These are phyloP conservation scores for Gymnoscopelus braueri DNA, from an alignment of 2,797 vertebrate species.

Conservation along the genomic window DNA sequence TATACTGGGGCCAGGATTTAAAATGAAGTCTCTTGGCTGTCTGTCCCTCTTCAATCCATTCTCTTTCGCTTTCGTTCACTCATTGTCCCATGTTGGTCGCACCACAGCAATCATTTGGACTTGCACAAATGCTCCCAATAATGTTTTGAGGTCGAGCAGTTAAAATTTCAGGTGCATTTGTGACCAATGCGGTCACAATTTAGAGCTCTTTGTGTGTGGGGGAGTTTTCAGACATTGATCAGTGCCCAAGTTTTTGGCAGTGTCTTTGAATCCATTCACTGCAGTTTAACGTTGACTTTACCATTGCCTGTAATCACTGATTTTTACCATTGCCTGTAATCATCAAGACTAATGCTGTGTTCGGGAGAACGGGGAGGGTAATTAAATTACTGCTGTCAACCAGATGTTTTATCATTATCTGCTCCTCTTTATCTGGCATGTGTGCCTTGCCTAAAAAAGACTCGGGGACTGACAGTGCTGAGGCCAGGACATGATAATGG, in stretches of 20 bases:
- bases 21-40: no score
- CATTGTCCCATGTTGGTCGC: no score
- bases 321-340: slow-evolving; percentile 43
- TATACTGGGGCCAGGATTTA: no score
- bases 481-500: slow-evolving; percentile 41
- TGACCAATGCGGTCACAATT: no score
- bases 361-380: slow-evolving; percentile 25
- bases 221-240: slow-evolving; percentile 9
- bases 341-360: slow-evolving; percentile 36
- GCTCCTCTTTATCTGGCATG: slow-evolving; percentile 4
- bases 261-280: slow-evolving; percentile 22
- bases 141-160: no score
- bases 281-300: slow-evolving; percentile 43
- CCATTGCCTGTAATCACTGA: slow-evolving; percentile 38
- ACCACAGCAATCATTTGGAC: no score
- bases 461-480: slow-evolving; percentile 30
- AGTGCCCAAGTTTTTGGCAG: slow-evolving; percentile 27
- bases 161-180: no score
- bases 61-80: no score
- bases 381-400: slow-evolving; percentile 35
- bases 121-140: no score
- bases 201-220: neutral
- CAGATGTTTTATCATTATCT: slow-evolving; percentile 30
- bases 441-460: slow-evolving; percentile 21
- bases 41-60: neutral